phyloP scores from a whole-genome alignment of 2,888 invertebrate species.

The Catonia carolina region DNA sequence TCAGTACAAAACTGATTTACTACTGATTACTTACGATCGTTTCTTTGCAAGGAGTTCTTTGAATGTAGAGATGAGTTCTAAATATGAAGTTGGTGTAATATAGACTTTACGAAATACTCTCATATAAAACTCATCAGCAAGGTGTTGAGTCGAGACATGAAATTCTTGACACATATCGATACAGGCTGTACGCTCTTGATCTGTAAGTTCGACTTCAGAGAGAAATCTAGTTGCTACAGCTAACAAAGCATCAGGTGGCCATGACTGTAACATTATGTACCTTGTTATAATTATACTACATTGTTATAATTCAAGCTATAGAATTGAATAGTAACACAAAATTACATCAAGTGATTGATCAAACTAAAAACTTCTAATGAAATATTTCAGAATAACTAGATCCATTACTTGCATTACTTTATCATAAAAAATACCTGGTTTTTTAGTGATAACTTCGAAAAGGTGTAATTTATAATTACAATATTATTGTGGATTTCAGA shows the following conservation, averaged over 20 bases:
- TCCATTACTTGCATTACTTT: no score
- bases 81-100: conserved; percentile 88
- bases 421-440: no score
- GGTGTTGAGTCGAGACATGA: conserved; percentile 70
- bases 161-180: conserved; percentile 87
- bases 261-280: conserved; percentile 55
- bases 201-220: conserved; percentile 68
- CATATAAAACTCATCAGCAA: conserved; percentile 58
- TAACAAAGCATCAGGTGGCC: conserved; percentile 88
- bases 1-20: no score
- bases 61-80: conserved; percentile 87
- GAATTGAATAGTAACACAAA: background rate
- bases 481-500: no score
- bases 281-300: conserved; percentile 1
- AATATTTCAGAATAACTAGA: no score
- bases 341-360: background rate
- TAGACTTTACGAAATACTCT: conserved; percentile 73
- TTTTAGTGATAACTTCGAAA: no score
- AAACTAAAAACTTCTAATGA: background rate
- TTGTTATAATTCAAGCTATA: conserved; percentile 2
- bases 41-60: conserved; percentile 70
- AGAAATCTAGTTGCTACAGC: conserved; percentile 83
- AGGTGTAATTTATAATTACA: no score
- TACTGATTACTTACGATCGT: conserved; percentile 50
- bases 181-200: conserved; percentile 65